A percentile compares a stretch with the other conserved stretches of the same genome.
Conservation (phyloP, 2,113 vertebrate species). For the Rhinogobius similis region DNA sequence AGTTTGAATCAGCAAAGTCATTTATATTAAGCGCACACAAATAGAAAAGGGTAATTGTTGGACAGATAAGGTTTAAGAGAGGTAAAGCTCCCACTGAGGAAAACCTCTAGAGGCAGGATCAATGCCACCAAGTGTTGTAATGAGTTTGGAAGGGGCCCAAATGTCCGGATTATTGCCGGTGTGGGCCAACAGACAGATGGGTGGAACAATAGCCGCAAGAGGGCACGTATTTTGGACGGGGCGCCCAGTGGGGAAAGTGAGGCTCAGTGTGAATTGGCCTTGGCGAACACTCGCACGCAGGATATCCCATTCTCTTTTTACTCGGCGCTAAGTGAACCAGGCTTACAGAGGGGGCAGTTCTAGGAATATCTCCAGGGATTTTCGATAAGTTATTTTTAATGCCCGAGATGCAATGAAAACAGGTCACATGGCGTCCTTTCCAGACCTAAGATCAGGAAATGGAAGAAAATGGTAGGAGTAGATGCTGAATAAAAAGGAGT, state of each 20-base stretch:
- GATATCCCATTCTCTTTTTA: slow-evolving; percentile 37
- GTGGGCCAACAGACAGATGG: slow-evolving; percentile 74
- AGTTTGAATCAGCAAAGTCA: slow-evolving; percentile 26
- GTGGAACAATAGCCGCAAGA: slow-evolving; percentile 67
- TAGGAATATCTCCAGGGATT: background rate
- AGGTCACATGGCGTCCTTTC: no score
- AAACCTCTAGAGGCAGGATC: slow-evolving; percentile 70
- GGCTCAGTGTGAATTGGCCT: slow-evolving; percentile 39
- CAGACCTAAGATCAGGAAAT: background rate
- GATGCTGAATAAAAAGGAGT: background rate
- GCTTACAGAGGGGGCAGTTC: slow-evolving; percentile 16
- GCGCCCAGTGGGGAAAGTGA: slow-evolving; percentile 58
- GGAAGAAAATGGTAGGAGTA: background rate
- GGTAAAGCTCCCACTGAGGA: slow-evolving; percentile 45
- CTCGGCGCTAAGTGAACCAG: background rate
- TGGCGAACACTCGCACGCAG: slow-evolving; percentile 16
- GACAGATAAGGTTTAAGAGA: slow-evolving; percentile 45
- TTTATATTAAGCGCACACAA: slow-evolving; percentile 2
- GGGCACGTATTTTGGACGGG: slow-evolving; percentile 58
- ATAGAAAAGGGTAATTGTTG: slow-evolving; percentile 24
- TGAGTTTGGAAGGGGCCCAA: slow-evolving; percentile 71
- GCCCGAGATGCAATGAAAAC: background rate
- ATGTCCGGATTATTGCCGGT: slow-evolving; percentile 72
- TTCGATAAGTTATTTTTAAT: slow-evolving; percentile 2
- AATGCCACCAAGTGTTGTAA: slow-evolving; percentile 72